Base-by-base conservation (phyloP, 37 sponge, comb jelly and placozoan species). In the Chondrosia reniformis region DNA sequence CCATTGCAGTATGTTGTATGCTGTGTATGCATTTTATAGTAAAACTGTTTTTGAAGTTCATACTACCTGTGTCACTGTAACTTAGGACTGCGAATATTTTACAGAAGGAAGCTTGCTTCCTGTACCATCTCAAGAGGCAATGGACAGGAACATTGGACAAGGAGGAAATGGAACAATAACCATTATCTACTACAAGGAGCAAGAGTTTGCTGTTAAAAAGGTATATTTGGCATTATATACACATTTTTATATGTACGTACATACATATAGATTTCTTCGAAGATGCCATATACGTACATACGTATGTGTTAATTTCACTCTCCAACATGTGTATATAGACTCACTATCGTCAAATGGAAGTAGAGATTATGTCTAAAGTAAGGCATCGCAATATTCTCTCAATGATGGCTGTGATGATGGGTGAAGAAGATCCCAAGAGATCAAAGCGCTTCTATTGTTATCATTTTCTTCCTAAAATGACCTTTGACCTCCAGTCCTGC, bases 331-430 rank as follows among this genome's bases (percentile, higher is more conserved):
- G n/a, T n/a, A n/a, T n/a, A 45, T 76, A 86, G 77, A 86, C 86
- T 28, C 30, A 31, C 33, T 86, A 74, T 55, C 46, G 86, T 15
- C 30, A 37, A 1, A 44, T 45, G 40, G 86, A 86, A 28, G 65
- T 63, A 25, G 55, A 72, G 1, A 76, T 86, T 54, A 45, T 80
- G 8, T 46, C 33, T 0, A 75, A 64, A 56, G 3, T 86, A 24
- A 52, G 56, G n/a, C 86, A 86, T 46, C n/a, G 32, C 31, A 86
- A 86, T 67, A 67, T 86, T 43, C 27, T 86, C 0, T 67, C 66
- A 21, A 45, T 81, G 24, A 17, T 80, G 21, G 86, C 81, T 4
- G 41, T 81, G 36, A 81, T 86, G 81, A 49, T 52, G 46, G 86
- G 86, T 1, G 76, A 86, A 30, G 81, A 80, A 39, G 59, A 84